Evolutionary conservation across 1,140 invertebrate genomes (phyloP), one percentile per base, ranked within the genome.

Genomic region (Sitophilus oryzae): DNA sequence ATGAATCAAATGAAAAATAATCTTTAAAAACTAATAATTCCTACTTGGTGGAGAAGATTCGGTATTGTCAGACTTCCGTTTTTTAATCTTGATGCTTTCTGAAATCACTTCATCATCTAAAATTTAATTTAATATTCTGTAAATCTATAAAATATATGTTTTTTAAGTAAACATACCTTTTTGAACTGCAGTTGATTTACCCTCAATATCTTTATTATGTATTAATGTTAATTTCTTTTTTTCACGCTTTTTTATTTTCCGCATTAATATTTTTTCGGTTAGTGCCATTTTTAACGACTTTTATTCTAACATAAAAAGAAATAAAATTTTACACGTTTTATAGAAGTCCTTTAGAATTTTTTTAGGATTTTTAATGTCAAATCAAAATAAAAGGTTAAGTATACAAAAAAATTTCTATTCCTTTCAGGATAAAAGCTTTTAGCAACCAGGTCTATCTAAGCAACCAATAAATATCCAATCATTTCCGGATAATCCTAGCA

Each of bases 211-310:
- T 41, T 37, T 53, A 25, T 42, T 18, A 34, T 62, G 35, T 38
- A 50, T 47, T 58, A 41, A 47, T 49, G 61, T 61, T 14, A 30
- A 4, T 69, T 86, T 87, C 54, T 79, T 82, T 60, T 85, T 83
- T 65, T 88, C 85, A 8, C 82, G 75, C 65, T 87, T 87, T 50
- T 82, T 85, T 48, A 89, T 84, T 73, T 89, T 90, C 49, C 84
- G 75, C 76, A 87, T 84, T 46, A 89, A 73, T 18, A 88, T 77
- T 74, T 88, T 87, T 51, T 89, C 84, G 23, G 83, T 80, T 1
- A 88, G 77, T 46, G 83, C 82, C 84, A 89, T 88, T 61, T 67
- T 73, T n/a, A n/a, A n/a, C n/a, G n/a, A n/a, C n/a, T n/a, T n/a
- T n/a, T n/a, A n/a, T n/a, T n/a, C 14, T 1, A 1, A 19, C 4